phyloP scores from a whole-genome alignment of 2,797 vertebrate species.

The Cuculus canorus region DNA sequence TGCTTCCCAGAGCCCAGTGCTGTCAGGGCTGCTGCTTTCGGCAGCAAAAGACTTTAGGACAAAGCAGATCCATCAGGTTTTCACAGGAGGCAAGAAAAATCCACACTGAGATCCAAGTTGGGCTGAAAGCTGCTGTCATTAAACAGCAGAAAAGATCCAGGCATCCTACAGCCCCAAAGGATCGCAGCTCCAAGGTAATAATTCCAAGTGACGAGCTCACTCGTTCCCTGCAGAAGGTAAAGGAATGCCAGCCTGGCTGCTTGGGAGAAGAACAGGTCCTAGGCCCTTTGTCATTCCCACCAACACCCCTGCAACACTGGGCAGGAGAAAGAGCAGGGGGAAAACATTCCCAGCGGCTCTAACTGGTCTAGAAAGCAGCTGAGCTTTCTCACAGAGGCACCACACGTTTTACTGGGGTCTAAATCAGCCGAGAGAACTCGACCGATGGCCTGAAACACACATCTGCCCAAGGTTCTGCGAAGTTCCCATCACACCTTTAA shows the following conservation, averaged over 20 bases:
- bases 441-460: accelerated
- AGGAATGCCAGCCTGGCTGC: background rate
- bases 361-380: background rate
- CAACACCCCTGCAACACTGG: background rate
- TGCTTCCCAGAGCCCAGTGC: conserved; percentile 3
- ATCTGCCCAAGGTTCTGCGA: background rate
- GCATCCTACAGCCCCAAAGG: background rate
- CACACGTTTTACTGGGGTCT: background rate
- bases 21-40: background rate
- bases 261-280: background rate
- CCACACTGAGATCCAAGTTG: background rate
- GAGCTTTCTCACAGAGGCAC: background rate
- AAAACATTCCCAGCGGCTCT: background rate
- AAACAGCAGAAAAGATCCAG: background rate
- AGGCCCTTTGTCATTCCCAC: background rate
- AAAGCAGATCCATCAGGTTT: background rate
- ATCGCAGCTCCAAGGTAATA: background rate
- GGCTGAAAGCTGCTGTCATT: background rate
- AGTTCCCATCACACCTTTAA: background rate
- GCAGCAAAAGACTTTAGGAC: background rate
- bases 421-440: background rate
- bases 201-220: background rate
- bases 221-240: background rate
- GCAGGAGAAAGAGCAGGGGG: background rate
- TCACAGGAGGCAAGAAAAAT: background rate